Percentiles rank a stretch among this genome's conserved stretches.
Conservation (phyloP, 2,888 invertebrate species). For the Nephrotoma appendiculata region DNA sequence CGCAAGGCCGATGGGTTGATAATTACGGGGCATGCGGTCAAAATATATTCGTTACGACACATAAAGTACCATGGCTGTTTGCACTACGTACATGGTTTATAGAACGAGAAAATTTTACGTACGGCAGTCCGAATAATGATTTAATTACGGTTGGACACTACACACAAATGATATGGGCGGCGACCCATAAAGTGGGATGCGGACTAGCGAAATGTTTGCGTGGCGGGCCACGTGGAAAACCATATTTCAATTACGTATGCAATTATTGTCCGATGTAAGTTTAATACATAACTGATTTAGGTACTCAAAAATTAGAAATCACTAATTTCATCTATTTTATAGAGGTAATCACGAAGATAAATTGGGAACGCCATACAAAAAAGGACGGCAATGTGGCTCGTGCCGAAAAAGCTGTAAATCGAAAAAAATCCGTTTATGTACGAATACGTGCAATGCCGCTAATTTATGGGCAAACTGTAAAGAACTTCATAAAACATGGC, state of each 20-base stretch:
- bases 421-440: conserved; percentile 45
- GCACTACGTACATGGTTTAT: conserved; percentile 65
- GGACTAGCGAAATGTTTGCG: conserved; percentile 53
- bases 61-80: conserved; percentile 69
- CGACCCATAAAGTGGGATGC: conserved; percentile 62
- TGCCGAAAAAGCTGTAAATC: conserved; percentile 49
- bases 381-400: conserved; percentile 46
- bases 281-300: neutral
- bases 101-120: conserved; percentile 59
- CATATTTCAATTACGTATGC: conserved; percentile 67
- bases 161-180: conserved; percentile 72
- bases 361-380: conserved; percentile 51
- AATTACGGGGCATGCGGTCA: conserved; percentile 62
- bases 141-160: conserved; percentile 58
- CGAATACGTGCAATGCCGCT: conserved; percentile 51
- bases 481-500: conserved; percentile 41
- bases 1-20: conserved; percentile 40
- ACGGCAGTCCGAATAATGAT: conserved; percentile 44
- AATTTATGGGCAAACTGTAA: conserved; percentile 61
- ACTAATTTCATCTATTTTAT: conserved; percentile 18
- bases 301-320: neutral
- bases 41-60: conserved; percentile 67
- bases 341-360: conserved; percentile 53
- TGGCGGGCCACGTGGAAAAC: conserved; percentile 41
- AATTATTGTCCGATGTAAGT: conserved; percentile 73